phyloP scores from a whole-genome alignment of 1,140 invertebrate genomes.

The Hyles vespertilio region DNA sequence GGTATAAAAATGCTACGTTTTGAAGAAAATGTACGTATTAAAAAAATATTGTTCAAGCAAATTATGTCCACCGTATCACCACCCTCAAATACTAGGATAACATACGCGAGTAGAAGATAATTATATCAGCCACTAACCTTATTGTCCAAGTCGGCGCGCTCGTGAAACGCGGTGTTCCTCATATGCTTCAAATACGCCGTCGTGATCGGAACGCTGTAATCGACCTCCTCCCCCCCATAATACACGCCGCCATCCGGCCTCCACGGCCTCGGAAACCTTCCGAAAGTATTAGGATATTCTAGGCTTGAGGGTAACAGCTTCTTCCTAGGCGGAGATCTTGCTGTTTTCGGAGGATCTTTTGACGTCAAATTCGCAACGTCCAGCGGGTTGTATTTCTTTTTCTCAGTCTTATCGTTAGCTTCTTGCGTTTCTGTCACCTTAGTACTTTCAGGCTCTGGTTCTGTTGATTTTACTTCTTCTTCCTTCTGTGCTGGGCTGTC shows the following conservation, averaged over 20 bases:
- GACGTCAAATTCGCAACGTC: slow-evolving; percentile 82
- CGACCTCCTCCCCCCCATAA: slow-evolving; percentile 76
- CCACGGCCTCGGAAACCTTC: slow-evolving; percentile 67
- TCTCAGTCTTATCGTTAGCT: slow-evolving; percentile 49
- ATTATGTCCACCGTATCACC: no score
- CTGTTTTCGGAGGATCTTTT: slow-evolving; percentile 77
- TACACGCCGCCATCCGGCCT: slow-evolving; percentile 64
- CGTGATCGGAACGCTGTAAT: slow-evolving; percentile 90
- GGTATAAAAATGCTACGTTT: no score
- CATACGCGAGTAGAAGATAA: neutral
- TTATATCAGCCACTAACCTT: slow-evolving; percentile 55
- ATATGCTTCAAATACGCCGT: slow-evolving; percentile 90
- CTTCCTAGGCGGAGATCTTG: slow-evolving; percentile 67
- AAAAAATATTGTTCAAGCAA: no score
- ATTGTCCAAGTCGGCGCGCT: slow-evolving; percentile 78
- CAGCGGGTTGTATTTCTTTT: slow-evolving; percentile 80
- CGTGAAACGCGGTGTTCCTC: slow-evolving; percentile 79
- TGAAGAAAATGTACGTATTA: no score
- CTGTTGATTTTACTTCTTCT: slow-evolving; percentile 27
- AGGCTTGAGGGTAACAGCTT: slow-evolving; percentile 43
- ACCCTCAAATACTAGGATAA: no score
- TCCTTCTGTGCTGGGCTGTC: slow-evolving; percentile 48
- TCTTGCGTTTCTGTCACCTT: slow-evolving; percentile 39
- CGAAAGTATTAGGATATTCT: slow-evolving; percentile 46
- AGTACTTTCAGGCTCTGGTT: slow-evolving; percentile 58